A percentile compares a stretch with the other conserved stretches of the same genome.
Evolutionary conservation across 2,888 invertebrate genomes (phyloP).

Genomic region (Megaustenia siamemsis): DNA sequence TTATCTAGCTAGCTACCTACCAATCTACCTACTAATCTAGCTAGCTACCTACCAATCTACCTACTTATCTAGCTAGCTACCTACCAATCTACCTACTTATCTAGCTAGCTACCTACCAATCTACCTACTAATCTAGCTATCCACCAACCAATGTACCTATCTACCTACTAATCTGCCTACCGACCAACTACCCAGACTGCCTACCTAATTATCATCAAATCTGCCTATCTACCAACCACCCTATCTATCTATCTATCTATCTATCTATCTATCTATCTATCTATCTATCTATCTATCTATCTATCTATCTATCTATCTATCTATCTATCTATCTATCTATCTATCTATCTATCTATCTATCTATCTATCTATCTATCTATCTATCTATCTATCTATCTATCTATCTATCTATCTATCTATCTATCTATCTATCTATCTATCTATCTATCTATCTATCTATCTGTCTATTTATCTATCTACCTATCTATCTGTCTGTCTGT

Average conservation of each 20-base stretch:
- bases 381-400: not conserved
- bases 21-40: no score
- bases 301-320: not conserved
- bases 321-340: not conserved
- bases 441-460: not conserved
- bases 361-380: not conserved
- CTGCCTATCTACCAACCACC: not conserved
- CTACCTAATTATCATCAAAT: not conserved
- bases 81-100: no score
- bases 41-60: no score
- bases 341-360: not conserved
- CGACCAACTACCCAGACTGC: not conserved
- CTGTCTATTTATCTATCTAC: not conserved
- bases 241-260: constrained; percentile 5
- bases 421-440: constrained; percentile 10
- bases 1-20: no score
- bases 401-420: not conserved
- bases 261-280: not conserved
- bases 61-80: no score
- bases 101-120: no score
- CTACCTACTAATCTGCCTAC: not conserved
- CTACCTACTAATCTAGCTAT: no score
- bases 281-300: not conserved
- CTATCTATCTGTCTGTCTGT: not conserved
- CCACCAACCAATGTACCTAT: not conserved